Evolutionary conservation across 2,113 vertebrate species (phyloP), one percentile per base, ranked within the genome.

Genomic region (Upupa epops): DNA sequence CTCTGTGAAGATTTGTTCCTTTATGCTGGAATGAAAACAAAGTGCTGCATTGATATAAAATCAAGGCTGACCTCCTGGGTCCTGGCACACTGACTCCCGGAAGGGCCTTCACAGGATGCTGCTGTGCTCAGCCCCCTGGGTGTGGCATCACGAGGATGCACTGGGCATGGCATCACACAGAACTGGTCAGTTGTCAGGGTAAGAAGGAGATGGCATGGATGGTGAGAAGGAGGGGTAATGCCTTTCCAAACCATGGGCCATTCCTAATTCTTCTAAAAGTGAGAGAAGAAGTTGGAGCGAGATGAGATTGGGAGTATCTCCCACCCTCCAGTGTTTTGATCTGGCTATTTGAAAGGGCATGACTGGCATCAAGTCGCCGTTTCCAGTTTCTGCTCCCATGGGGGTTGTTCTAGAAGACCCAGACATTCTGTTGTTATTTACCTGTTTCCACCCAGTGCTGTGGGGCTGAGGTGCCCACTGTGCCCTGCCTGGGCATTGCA

Each of bases 161-260:
- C 13, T 37, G 3, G 37, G 48, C n/a, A 8, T 0, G 49, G 86
- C 75, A 52, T 2, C 11, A 0, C 66, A 60, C 4, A 2, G 37
- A 55, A 36, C 6, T 5, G 13, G 3, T 20, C 75, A 2, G 0
- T 4, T 40, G 77, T 1, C 56, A 64, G 58, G 2, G 17, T 3
- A 21, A 51, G 36, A 9, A 52, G 70, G 70, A 54, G 40, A 0
- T 1, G 40, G n/a, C 17, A 14, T 3, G 48, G 42, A 3, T 2
- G 11, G 16, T 4, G 68, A 76, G 45, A 13, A 73, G 63, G 9
- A 65, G 26, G 48, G 26, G 48, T n/a, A 18, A 19, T 3, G 37
- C 9, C 26, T 59, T 45, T 59, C 13, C n/a, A 70, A 70, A 63
- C 20, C 65, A 26, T 1, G 9, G 24, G 18, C 9, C 4, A 1